Evolutionary conservation across 2,113 vertebrate species (phyloP).

Genomic region (Tychaedon coryphoeus): DNA sequence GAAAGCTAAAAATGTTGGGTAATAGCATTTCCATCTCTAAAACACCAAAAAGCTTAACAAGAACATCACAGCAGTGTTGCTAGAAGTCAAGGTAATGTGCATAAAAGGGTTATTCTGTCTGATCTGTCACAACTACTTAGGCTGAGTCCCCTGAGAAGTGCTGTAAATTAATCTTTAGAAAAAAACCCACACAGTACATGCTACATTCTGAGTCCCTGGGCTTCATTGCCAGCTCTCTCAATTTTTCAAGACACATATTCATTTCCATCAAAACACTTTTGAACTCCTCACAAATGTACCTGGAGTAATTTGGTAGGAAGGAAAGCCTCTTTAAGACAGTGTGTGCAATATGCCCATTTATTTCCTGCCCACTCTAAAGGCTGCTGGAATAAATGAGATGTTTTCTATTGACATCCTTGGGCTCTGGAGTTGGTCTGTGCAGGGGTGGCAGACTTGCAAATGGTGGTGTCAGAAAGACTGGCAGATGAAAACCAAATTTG

Average conservation of each 20-base stretch:
- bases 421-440: not conserved
- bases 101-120: not conserved
- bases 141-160: not conserved
- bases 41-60: not conserved
- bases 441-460: not conserved
- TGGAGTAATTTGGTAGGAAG: not conserved
- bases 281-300: not conserved
- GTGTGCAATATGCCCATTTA: not conserved
- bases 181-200: not conserved
- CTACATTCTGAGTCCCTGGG: accelerated
- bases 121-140: not conserved
- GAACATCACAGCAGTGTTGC: not conserved
- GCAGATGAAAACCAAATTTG: not conserved
- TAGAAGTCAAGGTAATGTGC: not conserved
- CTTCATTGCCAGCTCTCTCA: not conserved
- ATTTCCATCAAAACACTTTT: not conserved
- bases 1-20: not conserved
- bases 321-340: not conserved
- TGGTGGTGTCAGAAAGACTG: not conserved
- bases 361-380: not conserved
- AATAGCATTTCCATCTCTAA: not conserved
- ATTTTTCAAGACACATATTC: not conserved
- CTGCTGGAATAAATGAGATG: not conserved
- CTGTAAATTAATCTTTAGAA: not conserved
- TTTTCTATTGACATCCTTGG: not conserved